phyloP scores from a whole-genome alignment of 2,888 invertebrate genomes.

The Metacarcinus magister region DNA sequence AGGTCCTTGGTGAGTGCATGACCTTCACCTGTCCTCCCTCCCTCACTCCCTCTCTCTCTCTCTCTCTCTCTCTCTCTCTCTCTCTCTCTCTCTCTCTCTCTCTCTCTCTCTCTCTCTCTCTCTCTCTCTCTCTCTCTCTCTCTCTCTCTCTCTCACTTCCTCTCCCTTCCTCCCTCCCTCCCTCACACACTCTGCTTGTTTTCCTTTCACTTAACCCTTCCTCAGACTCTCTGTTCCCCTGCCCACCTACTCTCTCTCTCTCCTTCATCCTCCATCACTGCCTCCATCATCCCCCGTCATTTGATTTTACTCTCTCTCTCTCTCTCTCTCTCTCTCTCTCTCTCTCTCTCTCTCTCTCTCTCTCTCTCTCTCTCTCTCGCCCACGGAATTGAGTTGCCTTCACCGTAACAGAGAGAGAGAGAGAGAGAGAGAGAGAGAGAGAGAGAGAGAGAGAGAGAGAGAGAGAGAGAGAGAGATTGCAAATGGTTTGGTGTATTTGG shows the following conservation, averaged over 20 bases:
- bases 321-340: conserved; percentile 29
- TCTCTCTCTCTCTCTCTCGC: conserved; percentile 46
- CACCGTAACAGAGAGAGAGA: not conserved
- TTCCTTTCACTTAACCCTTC: no score
- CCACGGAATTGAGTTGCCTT: not conserved
- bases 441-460: not conserved
- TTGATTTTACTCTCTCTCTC: not conserved
- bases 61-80: no score
- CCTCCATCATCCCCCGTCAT: not conserved
- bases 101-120: not conserved
- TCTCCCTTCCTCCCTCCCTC: no score
- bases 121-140: no score
- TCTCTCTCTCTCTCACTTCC: no score
- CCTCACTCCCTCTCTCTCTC: not conserved
- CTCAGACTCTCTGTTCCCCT: no score
- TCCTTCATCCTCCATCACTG: not conserved
- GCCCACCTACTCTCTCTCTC: not conserved
- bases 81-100: no score
- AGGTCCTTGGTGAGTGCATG: not conserved
- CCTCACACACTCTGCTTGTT: no score
- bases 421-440: not conserved
- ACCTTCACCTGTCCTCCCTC: not conserved
- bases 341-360: conserved; percentile 43
- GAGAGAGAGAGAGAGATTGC: not conserved
- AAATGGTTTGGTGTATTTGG: not conserved